phyloP scores from a whole-genome alignment of 2,797 vertebrate genomes.

The Danionella dracula region DNA sequence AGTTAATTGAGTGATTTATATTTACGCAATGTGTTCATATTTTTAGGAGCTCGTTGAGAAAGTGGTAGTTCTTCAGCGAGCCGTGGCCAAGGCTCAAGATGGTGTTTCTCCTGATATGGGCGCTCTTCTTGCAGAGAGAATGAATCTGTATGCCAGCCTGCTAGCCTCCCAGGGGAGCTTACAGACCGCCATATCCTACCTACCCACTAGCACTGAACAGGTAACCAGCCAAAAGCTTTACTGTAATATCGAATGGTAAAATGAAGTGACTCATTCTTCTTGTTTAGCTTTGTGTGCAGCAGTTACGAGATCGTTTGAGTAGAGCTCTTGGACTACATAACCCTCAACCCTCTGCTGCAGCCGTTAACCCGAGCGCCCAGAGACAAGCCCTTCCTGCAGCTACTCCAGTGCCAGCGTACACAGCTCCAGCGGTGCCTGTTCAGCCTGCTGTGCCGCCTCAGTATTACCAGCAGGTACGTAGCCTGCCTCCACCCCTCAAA shows the following conservation, averaged over 20 bases:
- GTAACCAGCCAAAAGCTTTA: too few relatives aligned
- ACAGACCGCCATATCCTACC: constrained; percentile 84
- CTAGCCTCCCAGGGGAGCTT: constrained; percentile 91
- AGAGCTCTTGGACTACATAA: constrained; percentile 76
- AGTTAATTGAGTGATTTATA: too few relatives aligned
- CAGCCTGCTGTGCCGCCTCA: constrained; percentile 50
- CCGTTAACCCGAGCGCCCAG: constrained; percentile 27
- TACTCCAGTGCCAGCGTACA: constrained; percentile 50
- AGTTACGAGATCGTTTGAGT: constrained; percentile 81
- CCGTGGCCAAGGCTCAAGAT: constrained; percentile 78
- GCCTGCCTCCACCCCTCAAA: background rate
- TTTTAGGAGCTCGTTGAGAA: constrained; percentile 93
- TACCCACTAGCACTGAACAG: constrained; percentile 81
- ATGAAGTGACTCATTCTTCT: too few relatives aligned
- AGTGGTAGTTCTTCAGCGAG: constrained; percentile 84
- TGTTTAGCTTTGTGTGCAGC: constrained; percentile 71
- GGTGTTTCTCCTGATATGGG: constrained; percentile 70
- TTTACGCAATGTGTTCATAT: too few relatives aligned
- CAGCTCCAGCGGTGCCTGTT: constrained; percentile 30
- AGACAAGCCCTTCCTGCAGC: constrained; percentile 45
- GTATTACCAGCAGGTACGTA: constrained; percentile 69
- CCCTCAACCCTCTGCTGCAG: constrained; percentile 46
- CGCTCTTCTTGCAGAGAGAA: constrained; percentile 81
- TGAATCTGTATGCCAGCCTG: constrained; percentile 88
- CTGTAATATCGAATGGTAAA: too few relatives aligned